Evolutionary conservation across 2,888 invertebrate species (phyloP).

Genomic region (Acanthococcus lagerstroemiae): DNA sequence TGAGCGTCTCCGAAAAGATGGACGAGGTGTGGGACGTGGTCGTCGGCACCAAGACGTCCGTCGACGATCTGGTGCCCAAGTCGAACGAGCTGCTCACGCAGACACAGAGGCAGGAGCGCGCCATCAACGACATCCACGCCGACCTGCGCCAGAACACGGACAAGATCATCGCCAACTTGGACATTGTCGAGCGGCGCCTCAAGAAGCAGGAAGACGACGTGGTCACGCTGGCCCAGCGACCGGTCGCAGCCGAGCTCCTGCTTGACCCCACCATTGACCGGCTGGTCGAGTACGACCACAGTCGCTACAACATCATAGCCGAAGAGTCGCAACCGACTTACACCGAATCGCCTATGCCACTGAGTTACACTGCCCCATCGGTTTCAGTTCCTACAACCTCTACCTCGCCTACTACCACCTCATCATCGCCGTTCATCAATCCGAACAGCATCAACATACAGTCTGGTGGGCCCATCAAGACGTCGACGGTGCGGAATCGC

Average conservation of each 20-base stretch:
- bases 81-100: slow-evolving; percentile 75
- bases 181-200: slow-evolving; percentile 70
- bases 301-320: slow-evolving; percentile 46
- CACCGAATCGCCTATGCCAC: slow-evolving; percentile 40
- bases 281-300: slow-evolving; percentile 66
- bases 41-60: slow-evolving; percentile 77
- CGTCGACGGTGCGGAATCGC: slow-evolving; percentile 52
- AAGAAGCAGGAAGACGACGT: slow-evolving; percentile 80
- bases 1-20: slow-evolving; percentile 76
- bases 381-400: slow-evolving; percentile 35
- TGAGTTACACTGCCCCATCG: slow-evolving; percentile 42
- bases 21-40: slow-evolving; percentile 86
- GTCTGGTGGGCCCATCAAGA: slow-evolving; percentile 33
- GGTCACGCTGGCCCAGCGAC: slow-evolving; percentile 63
- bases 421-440: slow-evolving; percentile 29
- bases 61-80: slow-evolving; percentile 75
- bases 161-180: slow-evolving; percentile 75
- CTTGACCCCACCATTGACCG: slow-evolving; percentile 68
- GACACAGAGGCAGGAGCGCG: slow-evolving; percentile 75
- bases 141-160: slow-evolving; percentile 72
- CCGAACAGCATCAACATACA: slow-evolving; percentile 23
- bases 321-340: slow-evolving; percentile 37
- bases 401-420: slow-evolving; percentile 26
- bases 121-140: slow-evolving; percentile 74
- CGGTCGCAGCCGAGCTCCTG: slow-evolving; percentile 61